phyloP scores from a whole-genome alignment of 2,113 vertebrate genomes.

The Passerina amoena region DNA sequence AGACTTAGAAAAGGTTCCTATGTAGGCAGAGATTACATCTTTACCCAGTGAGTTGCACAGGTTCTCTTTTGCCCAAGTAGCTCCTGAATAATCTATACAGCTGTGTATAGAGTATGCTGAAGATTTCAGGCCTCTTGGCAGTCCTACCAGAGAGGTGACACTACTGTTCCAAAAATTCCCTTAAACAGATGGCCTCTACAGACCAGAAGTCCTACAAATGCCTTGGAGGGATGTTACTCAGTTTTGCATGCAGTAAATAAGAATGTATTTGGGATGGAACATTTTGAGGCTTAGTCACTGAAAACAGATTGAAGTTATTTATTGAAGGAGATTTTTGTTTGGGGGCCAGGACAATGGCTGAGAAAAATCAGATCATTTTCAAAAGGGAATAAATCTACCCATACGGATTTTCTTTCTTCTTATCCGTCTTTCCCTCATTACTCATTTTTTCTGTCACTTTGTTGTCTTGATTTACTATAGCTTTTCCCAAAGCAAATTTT shows the following conservation, averaged over 20 bases:
- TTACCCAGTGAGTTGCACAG: background rate
- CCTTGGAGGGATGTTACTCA: conserved; percentile 35
- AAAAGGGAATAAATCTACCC: conserved; percentile 22
- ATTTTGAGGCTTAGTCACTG: conserved; percentile 62
- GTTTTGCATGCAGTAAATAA: conserved; percentile 67
- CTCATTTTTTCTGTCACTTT: conserved; percentile 47
- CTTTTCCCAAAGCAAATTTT: conserved; percentile 64
- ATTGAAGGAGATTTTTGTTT: conserved; percentile 45
- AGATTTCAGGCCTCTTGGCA: background rate
- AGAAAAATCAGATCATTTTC: conserved; percentile 44
- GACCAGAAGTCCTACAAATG: conserved; percentile 54
- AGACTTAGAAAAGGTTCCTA: background rate
- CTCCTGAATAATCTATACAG: background rate
- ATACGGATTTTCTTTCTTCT: background rate
- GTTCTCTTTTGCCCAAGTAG: background rate
- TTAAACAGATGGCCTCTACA: conserved; percentile 44
- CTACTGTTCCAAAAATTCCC: conserved; percentile 37
- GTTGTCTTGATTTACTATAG: conserved; percentile 25
- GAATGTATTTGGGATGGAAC: conserved; percentile 59
- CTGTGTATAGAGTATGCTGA: background rate
- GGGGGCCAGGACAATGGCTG: conserved; percentile 28
- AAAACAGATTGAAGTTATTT: conserved; percentile 66
- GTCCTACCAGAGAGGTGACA: conserved; percentile 5
- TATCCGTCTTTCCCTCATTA: conserved; percentile 3
- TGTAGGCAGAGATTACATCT: background rate